Evolutionary conservation across 2,888 invertebrate species (phyloP), one percentile per base, ranked within the genome.

Genomic region (Oegoconia quadripuncta): DNA sequence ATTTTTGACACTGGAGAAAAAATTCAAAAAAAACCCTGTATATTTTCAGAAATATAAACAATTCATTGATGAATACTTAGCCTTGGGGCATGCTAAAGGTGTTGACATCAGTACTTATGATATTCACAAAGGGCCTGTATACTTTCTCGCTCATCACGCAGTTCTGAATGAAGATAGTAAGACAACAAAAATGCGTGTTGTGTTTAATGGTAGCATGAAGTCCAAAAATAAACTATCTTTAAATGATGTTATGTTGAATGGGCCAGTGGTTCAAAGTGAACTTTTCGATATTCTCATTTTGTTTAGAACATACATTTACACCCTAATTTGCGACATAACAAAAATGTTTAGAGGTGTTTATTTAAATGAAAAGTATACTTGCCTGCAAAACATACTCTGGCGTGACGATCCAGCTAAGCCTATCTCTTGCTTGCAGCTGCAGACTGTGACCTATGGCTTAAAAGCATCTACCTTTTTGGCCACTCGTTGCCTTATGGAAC

Each of bases 221-320:
- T 18, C 26, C 2, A 23, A 5, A 25, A 12, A 9, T 9, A 11
- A 11, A 2, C 8, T 30, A 0, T 39, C 33, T 2, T 15, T 39
- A 1, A 43, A 43, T 29, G 37, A 43, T 13, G 27, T 34, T 3
- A 34, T 44, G 29, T 20, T 33, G 15, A 41, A 44, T 30, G 41
- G 37, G 3, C 41, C 38, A 3, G 17, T 33, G 0, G 35, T 59
- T 2, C 59, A 56, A 29, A 39, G 41, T 15, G 52, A 52, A 17
- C 13, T 59, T 0, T 34, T 53, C 5, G 41, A 46, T 0, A 51
- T 57, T 5, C 29, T 55, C n/a, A 15, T 50, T 4, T 20, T 54
- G 15, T 56, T 55, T 26, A 25, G 59, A 0, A 48, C 48, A 11
- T 44, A 52, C 14, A 46, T 36, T 7, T 50, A 37, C 16, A 46